Conservation (phyloP, 2,888 invertebrate genomes). For the Orthosia gothica region DNA sequence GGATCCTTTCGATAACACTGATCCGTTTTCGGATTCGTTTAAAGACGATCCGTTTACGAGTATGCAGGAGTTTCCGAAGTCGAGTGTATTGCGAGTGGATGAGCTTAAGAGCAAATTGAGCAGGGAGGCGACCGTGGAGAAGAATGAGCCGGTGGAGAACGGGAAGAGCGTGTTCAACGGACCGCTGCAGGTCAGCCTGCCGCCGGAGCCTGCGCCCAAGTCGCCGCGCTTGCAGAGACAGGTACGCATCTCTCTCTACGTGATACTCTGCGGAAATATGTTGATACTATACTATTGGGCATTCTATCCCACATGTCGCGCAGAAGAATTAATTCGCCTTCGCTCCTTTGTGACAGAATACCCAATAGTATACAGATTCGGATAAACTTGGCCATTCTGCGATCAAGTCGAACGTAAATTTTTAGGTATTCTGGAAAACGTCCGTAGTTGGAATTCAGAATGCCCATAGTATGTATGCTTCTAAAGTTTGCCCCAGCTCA, state of each 20-base stretch:
- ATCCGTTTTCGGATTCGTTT: slow-evolving; percentile 93
- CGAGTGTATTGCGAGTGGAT: slow-evolving; percentile 75
- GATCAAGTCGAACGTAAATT: too few relatives aligned
- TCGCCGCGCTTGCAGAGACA: slow-evolving; percentile 87
- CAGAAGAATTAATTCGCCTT: too few relatives aligned
- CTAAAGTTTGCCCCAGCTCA: background rate
- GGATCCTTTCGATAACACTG: slow-evolving; percentile 94
- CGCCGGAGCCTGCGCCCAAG: slow-evolving; percentile 91
- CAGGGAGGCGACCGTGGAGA: slow-evolving; percentile 72
- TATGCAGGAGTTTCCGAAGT: slow-evolving; percentile 85
- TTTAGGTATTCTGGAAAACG: too few relatives aligned
- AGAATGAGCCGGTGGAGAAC: slow-evolving; percentile 70
- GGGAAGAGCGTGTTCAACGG: slow-evolving; percentile 91
- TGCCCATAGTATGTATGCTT: too few relatives aligned
- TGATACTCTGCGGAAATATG: background rate
- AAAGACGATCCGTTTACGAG: slow-evolving; percentile 92
- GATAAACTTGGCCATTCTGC: too few relatives aligned
- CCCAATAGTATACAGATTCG: too few relatives aligned
- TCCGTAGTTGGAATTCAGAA: too few relatives aligned
- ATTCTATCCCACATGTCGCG: too few relatives aligned
- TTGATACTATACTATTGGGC: too few relatives aligned
- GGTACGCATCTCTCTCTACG: slow-evolving; percentile 71
- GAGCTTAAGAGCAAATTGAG: slow-evolving; percentile 77
- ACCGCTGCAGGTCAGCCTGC: slow-evolving; percentile 93
- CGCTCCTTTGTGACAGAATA: too few relatives aligned